These are phyloP conservation scores for Beris chalybata DNA, from an alignment of 2,888 invertebrate species.

Conservation along the genomic window DNA sequence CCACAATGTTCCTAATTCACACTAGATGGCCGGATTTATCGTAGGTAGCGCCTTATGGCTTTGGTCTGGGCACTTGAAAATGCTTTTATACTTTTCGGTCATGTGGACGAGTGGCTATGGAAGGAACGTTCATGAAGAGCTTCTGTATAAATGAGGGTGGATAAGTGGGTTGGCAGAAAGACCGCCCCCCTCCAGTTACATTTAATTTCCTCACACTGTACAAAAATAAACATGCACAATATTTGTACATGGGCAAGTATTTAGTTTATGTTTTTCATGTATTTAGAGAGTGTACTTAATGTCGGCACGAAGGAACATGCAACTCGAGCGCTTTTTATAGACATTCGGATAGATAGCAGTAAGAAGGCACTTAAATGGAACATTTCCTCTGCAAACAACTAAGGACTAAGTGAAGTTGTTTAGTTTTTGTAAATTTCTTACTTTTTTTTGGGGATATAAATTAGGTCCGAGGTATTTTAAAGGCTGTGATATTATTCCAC, in stretches of 20 bases:
- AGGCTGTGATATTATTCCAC: too few species aligned
- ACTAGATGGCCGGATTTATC: conserved; percentile 38
- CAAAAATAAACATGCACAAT: too few species aligned
- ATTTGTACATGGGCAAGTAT: too few species aligned
- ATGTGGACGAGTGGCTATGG: not conserved
- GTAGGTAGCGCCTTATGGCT: conserved; percentile 15
- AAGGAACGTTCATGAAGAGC: too few species aligned
- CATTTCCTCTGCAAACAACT: conserved; percentile 39
- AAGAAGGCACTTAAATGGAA: conserved; percentile 38
- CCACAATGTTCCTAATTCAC: conserved; percentile 39
- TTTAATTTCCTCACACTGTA: too few species aligned
- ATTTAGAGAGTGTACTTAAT: conserved; percentile 37
- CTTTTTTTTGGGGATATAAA: too few species aligned
- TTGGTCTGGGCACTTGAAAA: conserved; percentile 9
- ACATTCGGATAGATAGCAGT: conserved; percentile 32
- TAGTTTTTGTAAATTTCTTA: too few species aligned
- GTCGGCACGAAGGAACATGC: conserved; percentile 35
- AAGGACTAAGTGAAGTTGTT: conserved; percentile 27
- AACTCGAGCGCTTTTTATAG: conserved; percentile 37
- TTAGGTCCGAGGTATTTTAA: too few species aligned
- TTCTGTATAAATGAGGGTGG: too few species aligned
- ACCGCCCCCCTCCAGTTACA: too few species aligned
- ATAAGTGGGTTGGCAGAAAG: too few species aligned
- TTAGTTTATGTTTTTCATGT: not conserved
- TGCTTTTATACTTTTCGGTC: conserved; percentile 26